Conservation (phyloP, 92 coral and sea anemone species). For the Isaurus tuberculatus region DNA sequence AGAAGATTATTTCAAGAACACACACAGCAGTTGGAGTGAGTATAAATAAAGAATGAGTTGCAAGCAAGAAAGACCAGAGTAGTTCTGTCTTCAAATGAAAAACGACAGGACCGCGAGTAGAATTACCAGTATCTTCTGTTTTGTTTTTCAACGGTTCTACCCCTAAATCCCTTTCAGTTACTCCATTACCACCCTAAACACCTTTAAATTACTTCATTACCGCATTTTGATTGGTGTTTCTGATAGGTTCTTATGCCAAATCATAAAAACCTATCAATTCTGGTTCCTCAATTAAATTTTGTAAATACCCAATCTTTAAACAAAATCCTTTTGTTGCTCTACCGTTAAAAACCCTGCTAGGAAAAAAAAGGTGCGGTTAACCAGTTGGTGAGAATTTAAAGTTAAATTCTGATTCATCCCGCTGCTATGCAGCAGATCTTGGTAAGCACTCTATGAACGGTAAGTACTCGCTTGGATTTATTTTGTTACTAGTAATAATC, state of each 20-base stretch:
- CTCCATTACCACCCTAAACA: neutral
- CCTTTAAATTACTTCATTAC: neutral
- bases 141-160: neutral
- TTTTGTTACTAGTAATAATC: neutral
- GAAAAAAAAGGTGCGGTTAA: neutral
- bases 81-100: neutral
- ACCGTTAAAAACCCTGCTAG: neutral
- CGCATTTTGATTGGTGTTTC: too few relatives aligned
- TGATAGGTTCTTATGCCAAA: too few relatives aligned
- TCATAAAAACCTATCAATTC: too few relatives aligned
- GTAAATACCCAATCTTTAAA: too few relatives aligned
- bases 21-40: neutral
- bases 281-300: too few relatives aligned
- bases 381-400: neutral
- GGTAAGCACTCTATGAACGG: neutral
- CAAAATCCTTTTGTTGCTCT: too few relatives aligned
- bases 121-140: neutral
- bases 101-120: neutral
- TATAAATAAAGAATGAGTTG: neutral
- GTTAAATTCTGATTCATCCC: neutral
- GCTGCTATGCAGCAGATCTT: neutral
- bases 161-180: neutral
- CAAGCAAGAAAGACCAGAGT: neutral
- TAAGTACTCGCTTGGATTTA: neutral
- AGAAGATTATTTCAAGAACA: neutral